Conservation (phyloP, 1,140 invertebrate species). For the Lepidurus apus region DNA sequence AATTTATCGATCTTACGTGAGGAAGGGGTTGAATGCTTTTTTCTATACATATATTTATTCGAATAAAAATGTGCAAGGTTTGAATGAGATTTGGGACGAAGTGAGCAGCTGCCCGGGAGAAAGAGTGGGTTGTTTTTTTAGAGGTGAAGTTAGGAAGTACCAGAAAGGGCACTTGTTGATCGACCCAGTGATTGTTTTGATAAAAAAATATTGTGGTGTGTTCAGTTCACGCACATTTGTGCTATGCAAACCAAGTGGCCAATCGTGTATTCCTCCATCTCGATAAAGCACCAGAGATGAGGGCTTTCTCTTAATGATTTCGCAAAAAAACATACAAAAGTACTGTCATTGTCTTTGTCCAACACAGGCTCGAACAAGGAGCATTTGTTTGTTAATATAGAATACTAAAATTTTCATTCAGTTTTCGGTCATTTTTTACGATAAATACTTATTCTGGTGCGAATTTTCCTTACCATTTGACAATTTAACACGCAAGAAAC, state of each 20-base stretch:
- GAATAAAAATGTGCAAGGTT: not conserved
- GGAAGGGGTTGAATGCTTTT: not conserved
- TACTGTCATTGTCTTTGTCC: no score
- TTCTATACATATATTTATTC: not conserved
- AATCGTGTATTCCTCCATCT: not conserved
- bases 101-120: not conserved
- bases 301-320: not conserved
- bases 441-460: no score
- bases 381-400: no score
- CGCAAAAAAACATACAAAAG: not conserved
- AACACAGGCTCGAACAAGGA: no score
- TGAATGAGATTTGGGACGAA: not conserved
- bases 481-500: no score
- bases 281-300: not conserved
- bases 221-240: not conserved
- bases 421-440: no score
- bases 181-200: not conserved
- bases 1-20: not conserved
- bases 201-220: not conserved
- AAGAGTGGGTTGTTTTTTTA: not conserved
- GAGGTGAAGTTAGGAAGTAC: not conserved
- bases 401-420: no score
- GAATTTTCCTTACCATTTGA: no score
- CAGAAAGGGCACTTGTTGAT: not conserved
- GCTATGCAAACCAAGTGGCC: constrained; percentile 16